A percentile compares a stretch with the other conserved stretches of the same genome.
Evolutionary conservation across 1,140 invertebrate genomes (phyloP).

Genomic region (Acromyrmex echinatior): DNA sequence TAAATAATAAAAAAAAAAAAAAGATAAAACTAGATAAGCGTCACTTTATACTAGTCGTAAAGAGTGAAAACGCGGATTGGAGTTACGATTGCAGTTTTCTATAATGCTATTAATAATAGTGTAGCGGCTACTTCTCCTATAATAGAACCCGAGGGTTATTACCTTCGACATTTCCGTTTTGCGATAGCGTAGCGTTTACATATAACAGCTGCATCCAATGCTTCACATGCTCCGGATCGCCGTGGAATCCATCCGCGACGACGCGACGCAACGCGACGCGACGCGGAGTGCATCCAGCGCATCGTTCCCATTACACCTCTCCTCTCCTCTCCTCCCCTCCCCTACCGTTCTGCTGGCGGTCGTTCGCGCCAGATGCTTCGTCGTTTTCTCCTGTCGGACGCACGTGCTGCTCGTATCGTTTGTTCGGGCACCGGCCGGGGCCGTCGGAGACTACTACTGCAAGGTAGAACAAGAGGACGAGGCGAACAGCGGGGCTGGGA

Average conservation of each 20-base stretch:
- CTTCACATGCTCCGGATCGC: conserved; percentile 50
- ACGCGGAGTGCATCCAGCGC: conserved; percentile 58
- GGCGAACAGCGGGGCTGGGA: conserved; percentile 22
- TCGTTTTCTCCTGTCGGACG: conserved; percentile 73
- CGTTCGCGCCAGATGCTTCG: conserved; percentile 77
- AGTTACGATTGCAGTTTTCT: conserved; percentile 4
- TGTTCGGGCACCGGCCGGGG: conserved; percentile 41
- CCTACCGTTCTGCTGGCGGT: conserved; percentile 49
- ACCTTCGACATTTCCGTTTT: conserved; percentile 53
- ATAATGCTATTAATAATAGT: conserved; percentile 24
- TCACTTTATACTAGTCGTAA: neutral
- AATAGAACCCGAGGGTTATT: conserved; percentile 43
- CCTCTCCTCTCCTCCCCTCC: neutral
- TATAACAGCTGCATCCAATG: conserved; percentile 59
- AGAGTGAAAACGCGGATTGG: neutral
- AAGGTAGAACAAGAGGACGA: neutral
- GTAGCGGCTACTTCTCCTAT: neutral
- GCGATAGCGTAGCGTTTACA: conserved; percentile 54
- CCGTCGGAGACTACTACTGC: conserved; percentile 22
- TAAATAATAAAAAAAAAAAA: neutral
- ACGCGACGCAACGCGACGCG: conserved; percentile 45
- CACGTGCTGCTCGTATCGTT: conserved; percentile 73
- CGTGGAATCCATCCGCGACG: conserved; percentile 52
- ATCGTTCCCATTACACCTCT: conserved; percentile 44
- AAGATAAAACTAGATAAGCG: neutral